These are phyloP conservation scores for Metopia argyrocephala DNA, from an alignment of 2,888 invertebrate genomes.

Conservation along the genomic window DNA sequence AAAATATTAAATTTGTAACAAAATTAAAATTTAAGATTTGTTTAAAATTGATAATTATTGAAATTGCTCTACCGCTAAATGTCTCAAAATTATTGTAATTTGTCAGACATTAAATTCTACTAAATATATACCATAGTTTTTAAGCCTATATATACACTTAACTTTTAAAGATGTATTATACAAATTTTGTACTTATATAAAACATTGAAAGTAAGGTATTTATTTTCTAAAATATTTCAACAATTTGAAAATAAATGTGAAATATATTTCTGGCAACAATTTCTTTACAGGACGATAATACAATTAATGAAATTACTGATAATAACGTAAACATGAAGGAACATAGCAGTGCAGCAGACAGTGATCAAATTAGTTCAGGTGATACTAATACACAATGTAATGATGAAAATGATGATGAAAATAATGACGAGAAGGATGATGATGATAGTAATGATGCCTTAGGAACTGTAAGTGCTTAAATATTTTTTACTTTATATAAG, in stretches of 20 bases:
- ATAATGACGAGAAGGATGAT: conserved; percentile 66
- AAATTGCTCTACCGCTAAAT: no score
- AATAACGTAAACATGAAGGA: conserved; percentile 37
- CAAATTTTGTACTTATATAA: not conserved
- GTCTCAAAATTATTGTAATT: no score
- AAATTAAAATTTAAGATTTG: no score
- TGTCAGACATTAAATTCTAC: no score
- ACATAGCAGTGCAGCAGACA: conserved; percentile 18
- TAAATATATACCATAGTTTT: no score
- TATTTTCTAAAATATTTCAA: conserved; percentile 14
- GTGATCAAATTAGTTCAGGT: conserved; percentile 16
- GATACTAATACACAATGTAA: conserved; percentile 19
- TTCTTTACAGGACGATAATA: conserved; percentile 73
- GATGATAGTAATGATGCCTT: conserved; percentile 66
- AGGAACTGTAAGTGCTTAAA: conserved; percentile 65
- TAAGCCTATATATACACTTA: not conserved
- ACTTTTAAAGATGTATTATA: conserved; percentile 15
- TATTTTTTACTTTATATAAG: conserved; percentile 1
- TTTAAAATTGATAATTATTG: no score
- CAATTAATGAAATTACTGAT: conserved; percentile 63
- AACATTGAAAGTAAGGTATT: conserved; percentile 50
- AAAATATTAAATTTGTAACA: no score
- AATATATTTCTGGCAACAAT: conserved; percentile 57
- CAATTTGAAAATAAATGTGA: conserved; percentile 5
- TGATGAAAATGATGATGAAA: conserved; percentile 43